Conservation (phyloP, 2,113 vertebrate genomes). For the Spheniscus mendiculus region DNA sequence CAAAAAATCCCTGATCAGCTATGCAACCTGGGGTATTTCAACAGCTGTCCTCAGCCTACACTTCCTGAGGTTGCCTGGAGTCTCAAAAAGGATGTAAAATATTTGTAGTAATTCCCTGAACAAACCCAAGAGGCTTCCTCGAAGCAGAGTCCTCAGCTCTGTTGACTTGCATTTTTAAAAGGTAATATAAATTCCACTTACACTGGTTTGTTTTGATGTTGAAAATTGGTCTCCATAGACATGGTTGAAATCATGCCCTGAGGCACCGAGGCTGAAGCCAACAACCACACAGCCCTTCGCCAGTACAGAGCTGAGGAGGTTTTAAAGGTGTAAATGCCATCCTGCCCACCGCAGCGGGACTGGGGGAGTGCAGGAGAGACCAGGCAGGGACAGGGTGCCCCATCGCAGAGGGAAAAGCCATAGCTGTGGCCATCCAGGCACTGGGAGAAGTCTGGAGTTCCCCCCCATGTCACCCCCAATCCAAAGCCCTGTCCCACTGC, state of each 20-base stretch:
- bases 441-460: not conserved
- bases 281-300: constrained; percentile 70
- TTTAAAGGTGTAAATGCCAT: constrained; percentile 67
- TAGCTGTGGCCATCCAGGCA: not conserved
- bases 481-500: not conserved
- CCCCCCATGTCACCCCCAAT: not conserved
- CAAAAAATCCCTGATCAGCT: not conserved
- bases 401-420: not conserved
- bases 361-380: not conserved
- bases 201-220: constrained; percentile 79
- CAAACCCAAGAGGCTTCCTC: constrained; percentile 52
- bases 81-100: constrained; percentile 39
- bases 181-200: constrained; percentile 75
- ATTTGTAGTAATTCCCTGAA: constrained; percentile 44
- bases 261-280: constrained; percentile 53
- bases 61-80: constrained; percentile 17
- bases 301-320: constrained; percentile 62
- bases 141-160: constrained; percentile 67
- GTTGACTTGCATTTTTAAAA: constrained; percentile 75
- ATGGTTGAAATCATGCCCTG: constrained; percentile 76
- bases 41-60: not conserved
- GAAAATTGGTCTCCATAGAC: constrained; percentile 81
- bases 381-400: not conserved
- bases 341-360: not conserved
- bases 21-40: not conserved